phyloP scores from a whole-genome alignment of 1,140 invertebrate genomes.

The Drosophila repleta region DNA sequence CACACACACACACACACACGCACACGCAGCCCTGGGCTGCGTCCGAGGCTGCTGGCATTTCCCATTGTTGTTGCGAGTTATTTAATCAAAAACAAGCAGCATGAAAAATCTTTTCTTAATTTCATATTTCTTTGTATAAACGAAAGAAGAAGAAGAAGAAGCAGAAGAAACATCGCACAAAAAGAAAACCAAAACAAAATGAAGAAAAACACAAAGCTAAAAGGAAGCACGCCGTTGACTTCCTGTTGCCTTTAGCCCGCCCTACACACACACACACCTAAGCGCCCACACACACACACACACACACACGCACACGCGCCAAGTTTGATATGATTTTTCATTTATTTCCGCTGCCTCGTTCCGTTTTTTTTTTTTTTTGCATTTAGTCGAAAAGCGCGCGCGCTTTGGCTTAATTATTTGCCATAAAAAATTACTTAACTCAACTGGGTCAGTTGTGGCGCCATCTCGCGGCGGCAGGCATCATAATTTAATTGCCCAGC shows the following conservation, averaged over 20 bases:
- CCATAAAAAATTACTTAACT: conserved; percentile 51
- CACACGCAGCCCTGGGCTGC: conserved; percentile 8
- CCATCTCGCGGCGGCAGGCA: conserved; percentile 39
- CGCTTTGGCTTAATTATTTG: conserved; percentile 57
- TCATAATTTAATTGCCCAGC: conserved; percentile 35
- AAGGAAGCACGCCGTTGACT: conserved; percentile 56
- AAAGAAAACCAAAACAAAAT: conserved; percentile 37
- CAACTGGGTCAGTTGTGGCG: conserved; percentile 38
- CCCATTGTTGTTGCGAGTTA: conserved; percentile 70
- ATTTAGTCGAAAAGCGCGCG: conserved; percentile 34
- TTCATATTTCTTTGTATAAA: conserved; percentile 71
- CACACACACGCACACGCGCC: conserved; percentile 14
- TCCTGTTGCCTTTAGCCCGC: conserved; percentile 43
- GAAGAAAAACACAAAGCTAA: conserved; percentile 29
- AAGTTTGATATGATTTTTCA: conserved; percentile 69
- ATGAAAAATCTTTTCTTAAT: conserved; percentile 71
- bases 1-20: conserved; percentile 26
- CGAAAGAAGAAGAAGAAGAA: conserved; percentile 24
- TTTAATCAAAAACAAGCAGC: conserved; percentile 76
- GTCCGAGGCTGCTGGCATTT: conserved; percentile 26
- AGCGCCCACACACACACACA: not conserved
- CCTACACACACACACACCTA: not conserved
- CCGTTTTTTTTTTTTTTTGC: too few species aligned
- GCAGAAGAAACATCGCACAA: conserved; percentile 29
- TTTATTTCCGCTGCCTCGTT: conserved; percentile 50